Base-by-base conservation (phyloP, 2,113 vertebrate genomes). In the Bos javanicus region DNA sequence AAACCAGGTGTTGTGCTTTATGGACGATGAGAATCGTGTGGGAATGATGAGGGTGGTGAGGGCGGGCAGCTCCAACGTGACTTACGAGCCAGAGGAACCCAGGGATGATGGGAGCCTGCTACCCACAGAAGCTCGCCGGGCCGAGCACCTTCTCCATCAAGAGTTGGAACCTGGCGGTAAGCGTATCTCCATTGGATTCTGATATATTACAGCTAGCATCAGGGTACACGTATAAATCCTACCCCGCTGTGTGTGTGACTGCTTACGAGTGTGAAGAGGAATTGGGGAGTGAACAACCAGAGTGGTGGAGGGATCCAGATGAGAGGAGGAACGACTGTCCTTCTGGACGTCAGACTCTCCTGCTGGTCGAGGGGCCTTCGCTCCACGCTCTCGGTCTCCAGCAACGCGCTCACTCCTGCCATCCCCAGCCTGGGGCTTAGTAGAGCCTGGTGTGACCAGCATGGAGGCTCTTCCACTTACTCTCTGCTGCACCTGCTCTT, bases 231-330 rank as follows among this genome's bases (percentile, higher is more conserved):
- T 71, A 17, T 36, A 88, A 89, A 21, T 78, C 88, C 81, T 52
- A 23, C 12, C 87, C 54, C 36, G 86, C 92, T 48, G 96, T 64
- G 81, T 86, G 81, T 17, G 30, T 90, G 97, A 97, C 92, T 96
- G 92, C 48, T 97, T 91, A 97, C 57, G 23, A 60, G 92, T 25
- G 81, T 9, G 48, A 90, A 52, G 67, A 87, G 52, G 67, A 90
- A 11, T 26, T 56, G 13, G 36, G 48, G 54, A 84, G 46, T 17
- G 57, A 59, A 83, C 86, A 81, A 30, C 30, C 82, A 87, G 48
- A 28, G 52, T 50, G 26, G 59, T 36, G 48, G 15, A 54, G 33
- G 25, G 62, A n/a, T 17, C 5, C 10, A 39, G 54, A 56, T 1
- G 12, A 82, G 46, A 80, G 92, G 82, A 62, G 25, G 33, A 82